Percentiles rank a stretch among this genome's conserved stretches.
These are phyloP conservation scores for Cyclura pinguis DNA, from an alignment of 2,797 vertebrate species.

Conservation along the genomic window DNA sequence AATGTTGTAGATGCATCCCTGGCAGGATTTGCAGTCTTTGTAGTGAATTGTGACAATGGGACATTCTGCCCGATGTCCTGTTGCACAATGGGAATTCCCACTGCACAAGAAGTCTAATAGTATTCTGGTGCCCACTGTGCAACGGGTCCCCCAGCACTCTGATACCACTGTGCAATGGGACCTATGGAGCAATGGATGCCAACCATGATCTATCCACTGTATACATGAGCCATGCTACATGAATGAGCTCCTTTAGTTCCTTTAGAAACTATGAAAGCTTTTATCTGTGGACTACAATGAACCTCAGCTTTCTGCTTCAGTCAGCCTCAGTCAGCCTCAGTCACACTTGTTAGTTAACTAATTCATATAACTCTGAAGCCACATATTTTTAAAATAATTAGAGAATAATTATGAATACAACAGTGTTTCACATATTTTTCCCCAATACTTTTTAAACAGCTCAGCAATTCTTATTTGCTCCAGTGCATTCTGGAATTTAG, in stretches of 20 bases:
- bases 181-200: too few relatives aligned
- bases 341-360: background rate
- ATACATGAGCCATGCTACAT: background rate
- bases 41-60: too few relatives aligned
- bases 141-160: too few relatives aligned
- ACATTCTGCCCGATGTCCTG: too few relatives aligned
- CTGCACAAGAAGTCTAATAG: too few relatives aligned
- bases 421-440: background rate
- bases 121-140: too few relatives aligned
- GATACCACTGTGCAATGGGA: too few relatives aligned
- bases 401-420: background rate
- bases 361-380: background rate
- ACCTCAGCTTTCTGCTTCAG: background rate
- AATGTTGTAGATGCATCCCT: too few relatives aligned
- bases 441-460: too few relatives aligned
- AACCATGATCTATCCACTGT: background rate
- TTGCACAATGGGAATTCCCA: too few relatives aligned
- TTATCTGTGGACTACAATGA: background rate
- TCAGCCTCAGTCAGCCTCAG: background rate
- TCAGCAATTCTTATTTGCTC: background rate
- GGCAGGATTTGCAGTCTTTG: too few relatives aligned
- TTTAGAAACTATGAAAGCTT: background rate
- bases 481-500: too few relatives aligned
- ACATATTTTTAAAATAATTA: background rate
- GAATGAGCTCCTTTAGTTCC: background rate